These are phyloP conservation scores for Chiridota heheva DNA, from an alignment of 35 echinoderm and acorn worm species.

Conservation along the genomic window DNA sequence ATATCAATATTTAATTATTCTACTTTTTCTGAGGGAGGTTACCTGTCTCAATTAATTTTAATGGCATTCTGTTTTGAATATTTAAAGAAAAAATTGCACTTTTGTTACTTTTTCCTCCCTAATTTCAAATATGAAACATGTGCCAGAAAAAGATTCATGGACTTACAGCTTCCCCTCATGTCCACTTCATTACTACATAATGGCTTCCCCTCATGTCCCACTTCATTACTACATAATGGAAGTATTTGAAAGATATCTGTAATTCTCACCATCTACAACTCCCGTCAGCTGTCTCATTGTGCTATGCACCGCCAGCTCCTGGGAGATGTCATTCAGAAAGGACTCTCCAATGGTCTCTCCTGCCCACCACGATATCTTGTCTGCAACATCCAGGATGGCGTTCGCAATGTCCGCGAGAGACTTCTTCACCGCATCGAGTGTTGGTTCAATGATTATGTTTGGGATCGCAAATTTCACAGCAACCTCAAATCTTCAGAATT, in stretches of 20 bases:
- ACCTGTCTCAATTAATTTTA: too few species aligned
- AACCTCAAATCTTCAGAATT: constrained; percentile 82
- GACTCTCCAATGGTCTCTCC: constrained; percentile 66
- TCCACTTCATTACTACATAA: too few species aligned
- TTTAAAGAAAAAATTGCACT: too few species aligned
- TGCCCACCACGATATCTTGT: constrained; percentile 84
- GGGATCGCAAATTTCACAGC: constrained; percentile 94
- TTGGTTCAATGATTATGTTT: constrained; percentile 95
- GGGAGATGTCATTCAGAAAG: constrained; percentile 61
- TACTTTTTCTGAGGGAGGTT: too few species aligned
- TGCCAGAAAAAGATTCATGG: too few species aligned
- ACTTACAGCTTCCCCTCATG: too few species aligned
- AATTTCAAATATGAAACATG: too few species aligned
- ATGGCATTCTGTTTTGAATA: too few species aligned
- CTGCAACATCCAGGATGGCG: constrained; percentile 61
- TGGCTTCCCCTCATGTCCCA: too few species aligned
- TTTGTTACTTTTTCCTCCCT: too few species aligned
- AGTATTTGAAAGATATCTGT: background rate
- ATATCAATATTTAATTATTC: too few species aligned
- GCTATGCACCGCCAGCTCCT: constrained; percentile 66
- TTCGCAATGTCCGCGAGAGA: constrained; percentile 60
- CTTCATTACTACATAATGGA: too few species aligned
- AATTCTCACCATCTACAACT: constrained; percentile 79
- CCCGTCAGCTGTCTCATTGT: constrained; percentile 68
- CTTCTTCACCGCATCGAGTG: constrained; percentile 73